Evolutionary conservation across 2,888 invertebrate species (phyloP).

Genomic region (Sarcophaga subvicina): DNA sequence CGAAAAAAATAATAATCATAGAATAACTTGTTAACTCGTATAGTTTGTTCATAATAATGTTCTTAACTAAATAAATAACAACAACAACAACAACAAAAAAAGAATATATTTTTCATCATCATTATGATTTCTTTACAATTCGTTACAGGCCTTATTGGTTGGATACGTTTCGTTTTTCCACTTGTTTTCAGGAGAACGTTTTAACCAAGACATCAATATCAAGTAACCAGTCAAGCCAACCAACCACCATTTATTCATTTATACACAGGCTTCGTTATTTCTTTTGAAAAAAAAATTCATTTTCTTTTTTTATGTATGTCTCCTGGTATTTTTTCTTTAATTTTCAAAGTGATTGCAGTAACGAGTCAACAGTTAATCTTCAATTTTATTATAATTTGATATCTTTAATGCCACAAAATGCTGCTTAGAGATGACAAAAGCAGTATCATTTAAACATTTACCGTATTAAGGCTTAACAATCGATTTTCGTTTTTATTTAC

Average conservation of each 20-base stretch:
- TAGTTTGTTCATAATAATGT: slow-evolving; percentile 57
- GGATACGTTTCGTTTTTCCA: slow-evolving; percentile 7
- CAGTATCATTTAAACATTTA: slow-evolving; percentile 19
- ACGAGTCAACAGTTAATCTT: slow-evolving; percentile 72
- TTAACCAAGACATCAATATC: slow-evolving; percentile 1
- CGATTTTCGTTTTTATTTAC: slow-evolving; percentile 34
- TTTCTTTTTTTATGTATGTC: slow-evolving; percentile 15
- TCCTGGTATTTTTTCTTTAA: slow-evolving; percentile 28
- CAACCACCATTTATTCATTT: slow-evolving; percentile 9
- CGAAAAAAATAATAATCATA: slow-evolving; percentile 41
- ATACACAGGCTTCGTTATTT: slow-evolving; percentile 33
- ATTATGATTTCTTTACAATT: slow-evolving; percentile 24
- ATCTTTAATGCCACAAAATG: slow-evolving; percentile 69
- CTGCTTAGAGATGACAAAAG: slow-evolving; percentile 29
- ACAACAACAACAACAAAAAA: not conserved
- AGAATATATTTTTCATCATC: slow-evolving; percentile 53
- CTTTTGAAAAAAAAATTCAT: slow-evolving; percentile 12
- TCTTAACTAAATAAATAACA: slow-evolving; percentile 24
- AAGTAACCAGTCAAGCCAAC: not conserved
- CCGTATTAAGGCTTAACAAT: slow-evolving; percentile 21
- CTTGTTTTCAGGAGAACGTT: not conserved
- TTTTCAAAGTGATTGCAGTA: slow-evolving; percentile 68
- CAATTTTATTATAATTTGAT: slow-evolving; percentile 73
- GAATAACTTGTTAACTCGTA: slow-evolving; percentile 62
- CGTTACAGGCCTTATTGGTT: not conserved